Evolutionary conservation across 1,140 invertebrate genomes (phyloP), one percentile per base, ranked within the genome.

Genomic region (Mycetomoellerius zeteki): DNA sequence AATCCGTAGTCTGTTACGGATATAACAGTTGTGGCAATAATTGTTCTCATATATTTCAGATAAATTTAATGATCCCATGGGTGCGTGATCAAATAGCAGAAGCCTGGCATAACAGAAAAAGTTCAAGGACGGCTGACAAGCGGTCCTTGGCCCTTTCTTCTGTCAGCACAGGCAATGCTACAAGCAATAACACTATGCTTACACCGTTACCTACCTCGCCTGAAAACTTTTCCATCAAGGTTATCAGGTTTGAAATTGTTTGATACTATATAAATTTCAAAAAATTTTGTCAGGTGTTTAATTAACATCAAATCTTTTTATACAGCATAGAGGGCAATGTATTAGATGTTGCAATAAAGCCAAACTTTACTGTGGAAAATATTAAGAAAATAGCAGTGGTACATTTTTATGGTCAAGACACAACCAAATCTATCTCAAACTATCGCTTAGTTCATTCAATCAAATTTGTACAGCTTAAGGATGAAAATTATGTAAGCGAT

Each of bases 61-160:
- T 90, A 72, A 90, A 76, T 91, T 94, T 94, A 89, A 95, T 95
- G 94, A 93, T 95, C 88, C 93, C 94, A 94, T 95, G 94, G 93
- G 93, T 94, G 90, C 91, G 93, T 93, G 93, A 93, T 62, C 93
- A 94, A 88, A 91, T 95, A 72, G 87, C 91, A 86, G 94, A 95
- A 88, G 91, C 91, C 77, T 95, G 94, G 93, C 92, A 95, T 91
- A 95, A 91, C 87, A 95, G 94, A 90, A 94, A 92, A 88, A 92
- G 82, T 89, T 94, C 92, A 92, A 93, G 91, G 88, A 87, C 91
- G 69, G 69, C 87, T 62, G 93, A 93, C 10, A 93, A 84, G 76
- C 89, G 87, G 77, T 92, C 93, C 87, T 92, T 91, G 86, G 90
- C 89, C 71, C 60, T 91, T 87, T 93, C 93, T 89, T 84, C 91